phyloP scores from a whole-genome alignment of 2,797 vertebrate genomes.

The Leucoraja ocellata region DNA sequence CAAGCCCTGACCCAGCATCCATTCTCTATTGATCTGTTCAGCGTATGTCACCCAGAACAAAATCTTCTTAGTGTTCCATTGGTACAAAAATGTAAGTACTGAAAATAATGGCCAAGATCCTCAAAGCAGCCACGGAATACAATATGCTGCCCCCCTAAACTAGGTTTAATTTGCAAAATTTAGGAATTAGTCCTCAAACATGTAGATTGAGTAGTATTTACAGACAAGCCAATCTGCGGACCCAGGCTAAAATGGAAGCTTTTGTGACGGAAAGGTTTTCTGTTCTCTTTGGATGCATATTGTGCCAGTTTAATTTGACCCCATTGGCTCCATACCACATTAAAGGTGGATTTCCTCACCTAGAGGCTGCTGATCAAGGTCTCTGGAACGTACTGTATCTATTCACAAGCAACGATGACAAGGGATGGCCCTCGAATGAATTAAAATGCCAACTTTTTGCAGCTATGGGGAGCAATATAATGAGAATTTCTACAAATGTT shows the following conservation, averaged over 20 bases:
- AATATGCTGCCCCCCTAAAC: neutral
- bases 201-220: neutral
- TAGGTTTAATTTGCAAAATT: neutral
- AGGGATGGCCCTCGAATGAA: neutral
- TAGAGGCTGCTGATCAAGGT: neutral
- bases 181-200: neutral
- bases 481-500: neutral
- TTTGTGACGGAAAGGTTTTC: neutral
- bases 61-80: slow-evolving; percentile 1
- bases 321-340: neutral
- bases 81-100: slow-evolving; percentile 20
- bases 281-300: neutral
- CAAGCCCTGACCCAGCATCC: slow-evolving; percentile 9
- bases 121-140: neutral
- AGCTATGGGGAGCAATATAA: neutral
- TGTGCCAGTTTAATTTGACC: neutral
- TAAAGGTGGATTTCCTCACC: slow-evolving; percentile 11
- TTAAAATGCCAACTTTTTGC: neutral
- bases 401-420: neutral
- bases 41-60: slow-evolving; percentile 6
- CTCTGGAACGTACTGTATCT: neutral
- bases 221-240: neutral
- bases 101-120: slow-evolving; percentile 5
- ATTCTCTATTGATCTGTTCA: slow-evolving; percentile 27
- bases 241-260: neutral